These are phyloP conservation scores for Poecile montanus DNA, from an alignment of 2,797 vertebrate species.

Conservation along the genomic window DNA sequence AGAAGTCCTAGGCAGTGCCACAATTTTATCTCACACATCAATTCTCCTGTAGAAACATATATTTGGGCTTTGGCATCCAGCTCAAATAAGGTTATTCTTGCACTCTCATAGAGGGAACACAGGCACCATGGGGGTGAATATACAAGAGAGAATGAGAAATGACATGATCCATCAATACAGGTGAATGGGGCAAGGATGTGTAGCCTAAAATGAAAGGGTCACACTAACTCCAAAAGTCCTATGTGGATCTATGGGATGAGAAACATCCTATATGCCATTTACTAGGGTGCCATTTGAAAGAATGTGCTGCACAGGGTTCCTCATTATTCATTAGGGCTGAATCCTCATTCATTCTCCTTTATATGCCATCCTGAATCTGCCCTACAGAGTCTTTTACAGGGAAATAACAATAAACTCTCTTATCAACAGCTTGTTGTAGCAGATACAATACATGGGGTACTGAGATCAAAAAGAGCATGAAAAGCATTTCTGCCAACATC, in stretches of 20 bases:
- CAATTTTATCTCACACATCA: not conserved
- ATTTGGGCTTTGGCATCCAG: not conserved
- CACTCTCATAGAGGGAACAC: not conserved
- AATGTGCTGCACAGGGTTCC: slow-evolving; percentile 15
- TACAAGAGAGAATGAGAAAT: slow-evolving; percentile 17
- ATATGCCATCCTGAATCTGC: slow-evolving; percentile 36
- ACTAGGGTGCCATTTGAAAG: not conserved
- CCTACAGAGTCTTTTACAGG: slow-evolving; percentile 60
- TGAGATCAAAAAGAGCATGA: slow-evolving; percentile 82
- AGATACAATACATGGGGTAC: slow-evolving; percentile 81
- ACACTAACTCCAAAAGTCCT: not conserved
- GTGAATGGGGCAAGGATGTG: not conserved
- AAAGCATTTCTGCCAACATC: slow-evolving; percentile 83
- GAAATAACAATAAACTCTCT: slow-evolving; percentile 78
- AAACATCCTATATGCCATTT: not conserved
- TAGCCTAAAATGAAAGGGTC: slow-evolving; percentile 28
- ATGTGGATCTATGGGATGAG: not conserved
- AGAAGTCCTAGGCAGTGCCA: not conserved
- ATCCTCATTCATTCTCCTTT: slow-evolving; percentile 40
- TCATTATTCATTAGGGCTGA: slow-evolving; percentile 60
- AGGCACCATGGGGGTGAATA: not conserved
- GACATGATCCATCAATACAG: not conserved
- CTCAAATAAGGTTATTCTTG: slow-evolving; percentile 19
- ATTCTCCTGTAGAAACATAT: slow-evolving; percentile 6
- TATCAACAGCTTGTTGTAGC: slow-evolving; percentile 82